Percentiles rank a stretch among this genome's conserved stretches.
phyloP scores from a whole-genome alignment of 2,113 vertebrate species.

The human (Homo sapiens) region DNA sequence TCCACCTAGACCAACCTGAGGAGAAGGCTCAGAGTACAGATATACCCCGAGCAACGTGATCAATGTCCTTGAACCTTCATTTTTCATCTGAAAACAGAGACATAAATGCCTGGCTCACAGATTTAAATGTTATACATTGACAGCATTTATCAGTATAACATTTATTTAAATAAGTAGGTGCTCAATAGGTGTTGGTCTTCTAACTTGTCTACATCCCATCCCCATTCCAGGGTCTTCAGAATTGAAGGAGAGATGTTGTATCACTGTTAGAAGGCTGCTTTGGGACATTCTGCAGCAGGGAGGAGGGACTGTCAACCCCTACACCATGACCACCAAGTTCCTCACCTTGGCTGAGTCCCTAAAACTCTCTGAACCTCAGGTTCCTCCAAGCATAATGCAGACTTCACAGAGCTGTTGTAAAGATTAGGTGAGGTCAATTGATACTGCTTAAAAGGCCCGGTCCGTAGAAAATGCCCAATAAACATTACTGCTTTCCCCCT shows the following conservation, averaged over 20 bases:
- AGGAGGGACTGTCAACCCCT: not conserved
- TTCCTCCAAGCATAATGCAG: not conserved
- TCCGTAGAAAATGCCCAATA: not conserved
- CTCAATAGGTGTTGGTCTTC: not conserved
- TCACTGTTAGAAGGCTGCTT: not conserved
- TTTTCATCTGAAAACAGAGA: not conserved
- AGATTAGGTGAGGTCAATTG: not conserved
- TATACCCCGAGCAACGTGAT: not conserved
- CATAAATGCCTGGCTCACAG: not conserved
- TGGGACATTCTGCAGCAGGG: not conserved
- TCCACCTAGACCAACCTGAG: not conserved
- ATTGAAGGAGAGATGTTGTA: not conserved
- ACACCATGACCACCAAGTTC: not conserved
- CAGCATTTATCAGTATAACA: not conserved
- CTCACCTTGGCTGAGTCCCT: not conserved
- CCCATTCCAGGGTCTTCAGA: not conserved
- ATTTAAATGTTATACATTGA: not conserved
- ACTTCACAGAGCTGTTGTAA: not conserved
- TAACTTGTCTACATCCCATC: not conserved
- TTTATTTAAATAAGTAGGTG: not conserved
- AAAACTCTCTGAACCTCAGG: not conserved
- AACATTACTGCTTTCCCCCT: not conserved
- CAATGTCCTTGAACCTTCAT: not conserved
- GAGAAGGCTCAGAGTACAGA: not conserved
- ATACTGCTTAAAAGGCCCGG: not conserved